These are phyloP conservation scores for Parasteatoda lunata DNA, from an alignment of 2,888 invertebrate species.

Conservation along the genomic window DNA sequence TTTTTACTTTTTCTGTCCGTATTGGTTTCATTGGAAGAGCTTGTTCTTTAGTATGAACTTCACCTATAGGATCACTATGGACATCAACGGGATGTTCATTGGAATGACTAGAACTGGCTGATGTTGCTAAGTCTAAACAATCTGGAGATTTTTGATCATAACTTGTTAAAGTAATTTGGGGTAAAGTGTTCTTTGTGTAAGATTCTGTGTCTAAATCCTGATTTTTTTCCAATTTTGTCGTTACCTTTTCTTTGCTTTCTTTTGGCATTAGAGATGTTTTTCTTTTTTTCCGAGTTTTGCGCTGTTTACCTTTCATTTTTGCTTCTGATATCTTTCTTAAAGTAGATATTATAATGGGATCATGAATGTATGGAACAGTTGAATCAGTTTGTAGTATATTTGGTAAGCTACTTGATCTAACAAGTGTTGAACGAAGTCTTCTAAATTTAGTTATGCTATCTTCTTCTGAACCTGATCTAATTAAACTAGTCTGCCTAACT, in stretches of 20 bases:
- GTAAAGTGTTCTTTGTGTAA: constrained; percentile 46
- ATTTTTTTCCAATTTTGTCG: neutral
- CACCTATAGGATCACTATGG: constrained; percentile 3
- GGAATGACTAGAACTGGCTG: constrained; percentile 32
- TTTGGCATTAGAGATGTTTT: constrained; percentile 31
- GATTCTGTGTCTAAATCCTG: constrained; percentile 20
- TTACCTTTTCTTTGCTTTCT: neutral
- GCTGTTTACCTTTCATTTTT: constrained; percentile 30
- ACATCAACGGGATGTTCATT: constrained; percentile 21
- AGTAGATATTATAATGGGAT: constrained; percentile 36
- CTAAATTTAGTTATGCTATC: constrained; percentile 20
- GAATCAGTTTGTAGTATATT: constrained; percentile 30
- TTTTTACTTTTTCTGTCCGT: neutral
- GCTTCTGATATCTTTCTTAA: constrained; percentile 37
- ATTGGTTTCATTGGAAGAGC: neutral
- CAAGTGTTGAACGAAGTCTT: neutral
- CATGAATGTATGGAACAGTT: constrained; percentile 10
- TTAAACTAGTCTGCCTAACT: constrained; percentile 29
- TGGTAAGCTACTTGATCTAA: constrained; percentile 48
- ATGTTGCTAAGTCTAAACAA: constrained; percentile 50
- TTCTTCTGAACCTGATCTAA: constrained; percentile 37
- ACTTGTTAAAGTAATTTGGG: constrained; percentile 54
- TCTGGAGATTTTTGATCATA: constrained; percentile 37
- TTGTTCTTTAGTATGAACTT: neutral
- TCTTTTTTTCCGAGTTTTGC: constrained; percentile 28